These are phyloP conservation scores for Hippocampus abdominalis DNA, from an alignment of 2,113 vertebrate species.

Conservation along the genomic window DNA sequence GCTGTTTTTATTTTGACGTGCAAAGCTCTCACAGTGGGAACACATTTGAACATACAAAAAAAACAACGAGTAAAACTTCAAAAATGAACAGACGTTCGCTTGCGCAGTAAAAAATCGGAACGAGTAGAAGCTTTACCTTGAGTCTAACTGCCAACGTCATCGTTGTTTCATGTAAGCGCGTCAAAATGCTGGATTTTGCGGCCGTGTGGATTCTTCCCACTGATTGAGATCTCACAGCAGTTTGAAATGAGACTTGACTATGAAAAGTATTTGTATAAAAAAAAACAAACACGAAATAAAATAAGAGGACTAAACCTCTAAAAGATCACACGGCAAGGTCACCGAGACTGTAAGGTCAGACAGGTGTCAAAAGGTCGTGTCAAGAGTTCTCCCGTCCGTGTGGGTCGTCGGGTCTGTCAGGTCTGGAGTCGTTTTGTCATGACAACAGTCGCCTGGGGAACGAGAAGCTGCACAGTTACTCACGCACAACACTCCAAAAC, in stretches of 20 bases:
- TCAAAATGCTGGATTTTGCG: background rate
- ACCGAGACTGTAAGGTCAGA: conserved; percentile 53
- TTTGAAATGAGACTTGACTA: background rate
- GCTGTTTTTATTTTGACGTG: background rate
- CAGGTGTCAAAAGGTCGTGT: conserved; percentile 67
- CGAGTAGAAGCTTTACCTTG: too few species aligned
- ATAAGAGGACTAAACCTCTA: background rate
- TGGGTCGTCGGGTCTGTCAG: conserved; percentile 57
- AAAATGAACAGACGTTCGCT: background rate
- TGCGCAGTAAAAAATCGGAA: background rate
- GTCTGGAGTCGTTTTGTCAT: conserved; percentile 65
- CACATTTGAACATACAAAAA: background rate
- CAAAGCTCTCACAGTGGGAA: background rate
- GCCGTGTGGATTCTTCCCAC: background rate
- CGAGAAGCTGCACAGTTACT: conserved; percentile 69
- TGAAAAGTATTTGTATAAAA: background rate
- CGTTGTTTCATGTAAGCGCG: background rate
- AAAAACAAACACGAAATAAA: background rate
- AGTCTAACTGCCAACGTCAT: background rate
- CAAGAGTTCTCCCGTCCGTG: conserved; percentile 56
- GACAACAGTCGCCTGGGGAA: conserved; percentile 68
- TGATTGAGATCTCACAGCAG: background rate
- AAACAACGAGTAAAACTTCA: background rate
- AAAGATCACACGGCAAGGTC: conserved; percentile 30
- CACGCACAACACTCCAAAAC: conserved; percentile 7